phyloP scores from a whole-genome alignment of 2,113 vertebrate genomes.

The Antigone vipio region DNA sequence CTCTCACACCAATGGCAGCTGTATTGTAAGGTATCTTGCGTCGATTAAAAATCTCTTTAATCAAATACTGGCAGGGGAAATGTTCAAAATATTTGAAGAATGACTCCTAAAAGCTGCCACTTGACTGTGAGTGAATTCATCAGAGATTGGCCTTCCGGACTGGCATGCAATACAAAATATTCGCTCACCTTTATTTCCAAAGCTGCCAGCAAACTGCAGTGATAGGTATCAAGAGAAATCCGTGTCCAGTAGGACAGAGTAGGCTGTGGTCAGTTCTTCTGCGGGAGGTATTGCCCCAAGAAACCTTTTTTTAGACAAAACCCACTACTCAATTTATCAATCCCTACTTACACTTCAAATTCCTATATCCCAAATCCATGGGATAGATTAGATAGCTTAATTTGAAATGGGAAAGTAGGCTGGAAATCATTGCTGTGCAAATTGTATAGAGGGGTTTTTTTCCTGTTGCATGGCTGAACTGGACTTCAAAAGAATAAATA shows the following conservation, averaged over 20 bases:
- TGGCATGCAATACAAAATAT: not conserved
- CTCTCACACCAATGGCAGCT: not conserved
- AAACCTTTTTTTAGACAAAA: not conserved
- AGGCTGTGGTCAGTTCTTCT: not conserved
- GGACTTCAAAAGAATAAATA: constrained; percentile 14
- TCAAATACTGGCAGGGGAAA: not conserved
- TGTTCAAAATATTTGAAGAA: not conserved
- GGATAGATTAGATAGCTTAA: not conserved
- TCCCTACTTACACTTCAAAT: not conserved
- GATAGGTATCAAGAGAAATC: not conserved
- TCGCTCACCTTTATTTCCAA: not conserved
- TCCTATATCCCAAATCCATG: constrained; percentile 7
- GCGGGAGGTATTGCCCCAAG: not conserved
- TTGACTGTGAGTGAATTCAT: not conserved
- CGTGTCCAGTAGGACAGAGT: not conserved
- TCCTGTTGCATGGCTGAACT: not conserved
- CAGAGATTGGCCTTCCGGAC: not conserved
- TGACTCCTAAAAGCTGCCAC: not conserved
- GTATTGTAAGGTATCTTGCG: not conserved
- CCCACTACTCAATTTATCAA: not conserved
- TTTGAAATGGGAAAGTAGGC: not conserved
- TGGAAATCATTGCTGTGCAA: constrained; percentile 11
- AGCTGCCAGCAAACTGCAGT: not conserved
- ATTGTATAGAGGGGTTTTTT: not conserved
- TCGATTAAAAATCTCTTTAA: not conserved